Base-by-base conservation (phyloP, 92 coral and sea anemone species). In the Epizoanthus ramosus region DNA sequence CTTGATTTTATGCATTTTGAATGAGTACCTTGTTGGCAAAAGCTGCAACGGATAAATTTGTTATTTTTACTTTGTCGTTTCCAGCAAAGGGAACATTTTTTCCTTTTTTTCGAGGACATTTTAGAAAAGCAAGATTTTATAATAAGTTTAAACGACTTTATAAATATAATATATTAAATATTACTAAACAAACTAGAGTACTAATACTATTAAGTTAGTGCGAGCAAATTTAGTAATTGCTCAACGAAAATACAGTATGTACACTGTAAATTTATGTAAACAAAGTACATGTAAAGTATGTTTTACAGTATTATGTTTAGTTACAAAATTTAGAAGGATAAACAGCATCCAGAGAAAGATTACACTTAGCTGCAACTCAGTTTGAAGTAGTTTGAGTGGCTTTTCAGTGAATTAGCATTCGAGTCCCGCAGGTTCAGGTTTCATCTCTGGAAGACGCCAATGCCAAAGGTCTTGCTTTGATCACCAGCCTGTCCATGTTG, bases 21-120 rank as follows among this genome's bases (percentile, higher is more conserved):
- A 59, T 59, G 65, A 8, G 65, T 59, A n/a, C 65, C 25, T 59
- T 19, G 65, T 59, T 16, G 25, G 65, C 65, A 59, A 59, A 59
- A n/a, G 10, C 65, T 59, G 28, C 23, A 59, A n/a, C 4, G 65
- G 28, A 59, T 58, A 59, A 59, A 59, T 59, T 59, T 59, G 65
- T 59, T 59, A 57, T 59, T 59, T 59, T 59, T 19, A 59, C 0
- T 59, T 59, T 59, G 65, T 59, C 28, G 24, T 59, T 59, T 59
- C 28, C 65, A 59, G 65, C 7, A 59, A 23, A n/a, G 65, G 28
- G 28, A 59, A 59, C 65, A 59, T 9, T 59, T 59, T 19, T 59
- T 18, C 1, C 65, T 19, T 59, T 59, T 59, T 59, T 59, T n/a
- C 8, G 64, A 19, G 65, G 65, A 58, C 63, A 58, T 58, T 58